These are phyloP conservation scores for Paramormyrops hopkinsi DNA, from an alignment of 2,797 vertebrate species.

Conservation along the genomic window DNA sequence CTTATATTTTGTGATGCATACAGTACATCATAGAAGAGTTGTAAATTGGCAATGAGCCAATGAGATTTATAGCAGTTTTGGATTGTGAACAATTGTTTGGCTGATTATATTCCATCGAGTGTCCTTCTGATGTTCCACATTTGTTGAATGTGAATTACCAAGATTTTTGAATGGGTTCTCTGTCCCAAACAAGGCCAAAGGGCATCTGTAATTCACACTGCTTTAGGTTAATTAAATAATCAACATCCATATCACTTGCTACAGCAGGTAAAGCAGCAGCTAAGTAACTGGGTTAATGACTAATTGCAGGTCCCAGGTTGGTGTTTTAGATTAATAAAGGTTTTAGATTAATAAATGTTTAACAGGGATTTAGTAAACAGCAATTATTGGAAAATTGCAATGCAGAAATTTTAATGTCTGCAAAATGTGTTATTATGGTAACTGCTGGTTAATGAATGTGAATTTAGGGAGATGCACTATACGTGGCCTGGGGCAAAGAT, in stretches of 20 bases:
- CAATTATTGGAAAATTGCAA: neutral
- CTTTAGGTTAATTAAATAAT: neutral
- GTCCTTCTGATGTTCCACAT: neutral
- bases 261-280: neutral
- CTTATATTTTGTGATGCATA: neutral
- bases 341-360: neutral
- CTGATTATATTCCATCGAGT: neutral
- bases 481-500: neutral
- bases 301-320: neutral
- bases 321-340: neutral
- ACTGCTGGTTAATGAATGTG: neutral
- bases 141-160: neutral
- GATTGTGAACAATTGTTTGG: neutral
- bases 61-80: neutral
- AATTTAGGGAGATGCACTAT: neutral
- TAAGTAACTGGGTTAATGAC: neutral
- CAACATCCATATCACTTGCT: neutral
- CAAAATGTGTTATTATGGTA: neutral
- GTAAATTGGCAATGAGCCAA: neutral
- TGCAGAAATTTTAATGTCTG: neutral
- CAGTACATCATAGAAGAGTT: neutral
- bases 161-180: neutral
- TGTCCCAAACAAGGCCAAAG: neutral
- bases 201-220: neutral
- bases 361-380: neutral